These are phyloP conservation scores for Polyommatus icarus DNA, from an alignment of 2,888 invertebrate species.

Conservation along the genomic window DNA sequence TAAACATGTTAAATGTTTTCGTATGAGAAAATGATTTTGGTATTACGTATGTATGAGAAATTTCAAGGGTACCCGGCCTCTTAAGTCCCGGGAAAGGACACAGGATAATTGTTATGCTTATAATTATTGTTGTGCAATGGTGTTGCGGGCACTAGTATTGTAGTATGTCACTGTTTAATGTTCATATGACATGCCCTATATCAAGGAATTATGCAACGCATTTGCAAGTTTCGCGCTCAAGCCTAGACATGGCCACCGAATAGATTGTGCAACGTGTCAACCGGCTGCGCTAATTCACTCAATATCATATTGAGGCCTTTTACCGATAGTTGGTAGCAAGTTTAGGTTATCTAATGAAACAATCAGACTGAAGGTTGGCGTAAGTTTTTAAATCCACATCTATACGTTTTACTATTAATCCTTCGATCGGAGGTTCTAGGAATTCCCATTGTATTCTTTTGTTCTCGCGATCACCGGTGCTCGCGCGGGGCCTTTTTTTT, in stretches of 20 bases:
- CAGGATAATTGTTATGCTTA: too few species aligned
- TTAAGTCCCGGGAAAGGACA: too few species aligned
- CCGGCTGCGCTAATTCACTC: slow-evolving; percentile 10
- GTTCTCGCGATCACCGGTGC: too few species aligned
- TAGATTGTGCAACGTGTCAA: slow-evolving; percentile 13
- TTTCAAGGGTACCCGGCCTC: too few species aligned
- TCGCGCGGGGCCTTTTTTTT: too few species aligned
- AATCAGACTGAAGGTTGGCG: background rate
- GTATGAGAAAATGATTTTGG: too few species aligned
- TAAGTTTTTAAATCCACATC: background rate
- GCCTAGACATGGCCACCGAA: slow-evolving; percentile 4
- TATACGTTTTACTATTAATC: too few species aligned
- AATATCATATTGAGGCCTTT: slow-evolving; percentile 19
- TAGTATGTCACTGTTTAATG: background rate
- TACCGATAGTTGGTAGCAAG: background rate
- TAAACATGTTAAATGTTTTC: too few species aligned
- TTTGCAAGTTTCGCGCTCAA: background rate
- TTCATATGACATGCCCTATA: background rate
- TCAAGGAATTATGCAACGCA: background rate
- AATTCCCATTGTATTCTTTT: too few species aligned
- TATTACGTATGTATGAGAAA: too few species aligned
- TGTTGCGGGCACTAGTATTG: background rate
- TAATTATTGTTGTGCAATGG: too few species aligned
- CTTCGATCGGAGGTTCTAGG: too few species aligned
- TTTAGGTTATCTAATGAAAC: background rate